Base-by-base conservation (phyloP, 2,888 invertebrate species). In the Unio pictorum region DNA sequence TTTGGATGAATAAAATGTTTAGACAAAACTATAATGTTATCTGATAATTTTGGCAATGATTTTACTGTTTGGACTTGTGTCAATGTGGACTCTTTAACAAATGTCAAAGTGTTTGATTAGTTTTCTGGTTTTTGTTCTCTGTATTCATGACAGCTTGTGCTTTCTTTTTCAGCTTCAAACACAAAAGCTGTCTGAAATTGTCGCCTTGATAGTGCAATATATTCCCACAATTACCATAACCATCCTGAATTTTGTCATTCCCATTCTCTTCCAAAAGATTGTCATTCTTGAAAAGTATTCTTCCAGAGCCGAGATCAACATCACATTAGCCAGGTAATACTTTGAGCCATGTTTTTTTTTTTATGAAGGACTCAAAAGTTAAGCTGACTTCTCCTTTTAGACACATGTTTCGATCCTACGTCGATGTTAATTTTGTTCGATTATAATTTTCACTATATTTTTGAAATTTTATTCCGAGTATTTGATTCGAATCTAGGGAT, bases 211-310 rank as follows among this genome's bases (percentile, higher is more conserved):
- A 8, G 90, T 94, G 57, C 94, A 95, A 88, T 96, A 94, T 86
- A 88, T 95, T 11, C 95, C 96, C 0, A 94, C 94, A 61, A 89
- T 96, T 23, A 93, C 93, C 64, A 95, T 96, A 74, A 95, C 95
- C 1, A 91, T 92, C 0, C 90, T 96, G 60, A 96, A 96, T 89
- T 90, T 95, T 55, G 88, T 94, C 3, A 92, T 96, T 0, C 96
- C 96, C 18, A 73, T 93, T 68, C 82, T 95, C 30, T 95, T 96
- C 84, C 92, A 92, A 65, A 93, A 94, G 87, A 88, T 96, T 34
- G 93, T 95, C 28, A 90, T 64, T 67, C 93, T 94, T 69, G 96
- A 96, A 88, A 93, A 93, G 68, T 96, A 96, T 88, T 93, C 92
- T 69, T 95, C 95, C 0, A 91, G 93, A 1, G 93, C 93, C 79